A percentile compares a stretch with the other conserved stretches of the same genome.
These are phyloP conservation scores for Nannospalax galili DNA, from an alignment of 2,113 vertebrate species.

Conservation along the genomic window DNA sequence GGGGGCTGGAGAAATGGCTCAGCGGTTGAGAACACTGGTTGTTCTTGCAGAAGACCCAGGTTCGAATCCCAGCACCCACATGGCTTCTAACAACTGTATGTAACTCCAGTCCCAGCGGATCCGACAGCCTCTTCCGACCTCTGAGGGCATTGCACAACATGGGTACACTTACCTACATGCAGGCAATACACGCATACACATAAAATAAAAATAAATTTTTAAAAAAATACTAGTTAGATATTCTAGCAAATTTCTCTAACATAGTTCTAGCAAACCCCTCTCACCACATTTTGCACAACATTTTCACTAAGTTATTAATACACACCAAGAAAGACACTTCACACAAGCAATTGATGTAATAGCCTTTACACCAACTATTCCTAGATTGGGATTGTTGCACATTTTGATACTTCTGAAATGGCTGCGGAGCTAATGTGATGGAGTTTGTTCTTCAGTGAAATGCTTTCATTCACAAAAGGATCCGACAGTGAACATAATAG, in stretches of 20 bases:
- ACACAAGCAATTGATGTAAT: slow-evolving; percentile 40
- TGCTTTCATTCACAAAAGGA: slow-evolving; percentile 60
- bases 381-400: background rate
- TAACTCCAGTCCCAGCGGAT: too few relatives aligned
- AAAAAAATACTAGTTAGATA: slow-evolving; percentile 8
- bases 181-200: too few relatives aligned
- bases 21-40: too few relatives aligned
- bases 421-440: background rate
- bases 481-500: slow-evolving; percentile 44
- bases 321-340: slow-evolving; percentile 13
- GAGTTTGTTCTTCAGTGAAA: slow-evolving; percentile 27
- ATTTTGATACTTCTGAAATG: slow-evolving; percentile 17
- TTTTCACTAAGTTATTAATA: slow-evolving; percentile 53
- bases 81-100: too few relatives aligned
- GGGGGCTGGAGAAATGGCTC: too few relatives aligned
- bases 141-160: too few relatives aligned
- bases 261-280: background rate
- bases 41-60: too few relatives aligned
- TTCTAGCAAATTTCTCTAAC: too few relatives aligned
- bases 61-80: too few relatives aligned
- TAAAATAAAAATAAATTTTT: too few relatives aligned
- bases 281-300: background rate
- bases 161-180: too few relatives aligned
- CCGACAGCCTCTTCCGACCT: too few relatives aligned
- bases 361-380: background rate